phyloP scores from a whole-genome alignment of 1,140 invertebrate genomes.

The Nilaparvata lugens region DNA sequence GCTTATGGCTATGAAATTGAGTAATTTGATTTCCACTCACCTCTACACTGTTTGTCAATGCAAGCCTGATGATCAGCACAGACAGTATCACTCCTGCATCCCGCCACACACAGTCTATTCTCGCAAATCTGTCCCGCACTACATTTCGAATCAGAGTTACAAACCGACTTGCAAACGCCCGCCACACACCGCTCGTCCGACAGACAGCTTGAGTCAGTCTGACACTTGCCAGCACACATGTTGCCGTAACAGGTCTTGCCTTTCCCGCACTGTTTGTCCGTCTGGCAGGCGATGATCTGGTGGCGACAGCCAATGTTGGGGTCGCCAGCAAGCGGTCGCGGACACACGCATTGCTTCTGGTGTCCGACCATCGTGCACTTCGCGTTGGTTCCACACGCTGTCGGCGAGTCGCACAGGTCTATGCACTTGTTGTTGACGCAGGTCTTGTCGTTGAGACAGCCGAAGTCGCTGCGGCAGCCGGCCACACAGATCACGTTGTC shows the following conservation, averaged over 20 bases:
- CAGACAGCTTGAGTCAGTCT: constrained; percentile 67
- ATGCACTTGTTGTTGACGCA: constrained; percentile 68
- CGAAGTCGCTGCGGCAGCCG: constrained; percentile 72
- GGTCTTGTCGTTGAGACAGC: constrained; percentile 55
- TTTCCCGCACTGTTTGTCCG: constrained; percentile 51
- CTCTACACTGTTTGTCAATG: constrained; percentile 69
- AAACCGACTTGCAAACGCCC: constrained; percentile 70
- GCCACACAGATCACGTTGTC: constrained; percentile 62
- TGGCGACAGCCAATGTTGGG: constrained; percentile 60
- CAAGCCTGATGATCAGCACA: constrained; percentile 66
- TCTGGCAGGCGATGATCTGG: constrained; percentile 48
- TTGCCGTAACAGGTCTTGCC: constrained; percentile 62
- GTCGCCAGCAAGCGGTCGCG: constrained; percentile 60
- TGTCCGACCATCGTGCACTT: constrained; percentile 59
- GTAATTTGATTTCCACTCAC: constrained; percentile 36
- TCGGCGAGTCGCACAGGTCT: constrained; percentile 60
- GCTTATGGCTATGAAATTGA: too few species aligned
- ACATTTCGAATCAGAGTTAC: constrained; percentile 75
- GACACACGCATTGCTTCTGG: constrained; percentile 62
- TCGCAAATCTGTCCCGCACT: constrained; percentile 72
- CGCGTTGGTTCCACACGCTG: constrained; percentile 78
- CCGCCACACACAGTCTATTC: constrained; percentile 72
- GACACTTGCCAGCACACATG: constrained; percentile 63
- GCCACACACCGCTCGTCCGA: constrained; percentile 73
- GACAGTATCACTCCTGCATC: constrained; percentile 71